Evolutionary conservation across 2,797 vertebrate species (phyloP), one percentile per base, ranked within the genome.

Genomic region (Telmatherina bonti): DNA sequence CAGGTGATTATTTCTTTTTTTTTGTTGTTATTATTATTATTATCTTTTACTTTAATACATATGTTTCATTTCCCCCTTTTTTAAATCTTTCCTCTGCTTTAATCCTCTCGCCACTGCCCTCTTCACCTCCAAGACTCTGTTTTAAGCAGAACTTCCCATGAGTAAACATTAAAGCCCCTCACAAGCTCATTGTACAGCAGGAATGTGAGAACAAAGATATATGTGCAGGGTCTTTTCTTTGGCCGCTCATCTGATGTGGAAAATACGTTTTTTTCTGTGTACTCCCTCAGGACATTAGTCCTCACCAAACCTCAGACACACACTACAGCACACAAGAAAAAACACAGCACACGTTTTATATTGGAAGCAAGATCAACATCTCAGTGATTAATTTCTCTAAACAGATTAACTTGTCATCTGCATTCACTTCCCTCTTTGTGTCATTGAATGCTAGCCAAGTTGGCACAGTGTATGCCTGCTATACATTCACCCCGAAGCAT

Each of bases 341-440:
- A 83, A 72, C 58, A 29, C 43, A 67, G 20, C 60, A 22, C 72
- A 11, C 18, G 51, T 83, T 82, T 82, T 72, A 82, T 81, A 71
- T 68, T 58, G 59, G 78, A 79, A 67, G 78, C 71, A 67, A 59
- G 66, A 74, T 61, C 74, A 75, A 79, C 69, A 76, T 85, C 62
- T 59, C 61, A 61, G 78, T 85, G 73, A 90, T 92, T 92, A 78
- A 91, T 93, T 91, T 85, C 78, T 82, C 86, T 88, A 88, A 93
- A 92, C 90, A 93, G 89, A 93, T 93, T 91, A 93, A 90, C 89
- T 93, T 92, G 89, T 93, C 90, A 89, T 90, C 81, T 82, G 83
- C 85, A 80, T 92, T 90, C 88, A 85, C 80, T 89, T 85, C 83
- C 85, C 89, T 93, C 85, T 85, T 91, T 57, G 88, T 90, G 92